Evolutionary conservation across 2,113 vertebrate species (phyloP).

Genomic region (Neolamprologus longior): DNA sequence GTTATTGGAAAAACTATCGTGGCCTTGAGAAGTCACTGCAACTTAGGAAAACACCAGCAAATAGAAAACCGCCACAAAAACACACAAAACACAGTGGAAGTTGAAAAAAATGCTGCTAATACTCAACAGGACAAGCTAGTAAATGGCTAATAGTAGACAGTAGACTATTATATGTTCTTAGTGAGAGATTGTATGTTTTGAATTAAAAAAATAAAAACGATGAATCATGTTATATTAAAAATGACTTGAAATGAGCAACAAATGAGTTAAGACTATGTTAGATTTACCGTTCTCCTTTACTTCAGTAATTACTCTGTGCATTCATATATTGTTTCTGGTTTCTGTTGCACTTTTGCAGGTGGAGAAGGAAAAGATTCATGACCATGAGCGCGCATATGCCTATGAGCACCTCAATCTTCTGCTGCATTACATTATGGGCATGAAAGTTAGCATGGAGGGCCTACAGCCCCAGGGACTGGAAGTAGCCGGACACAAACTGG

Average conservation of each 20-base stretch:
- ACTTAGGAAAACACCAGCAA: not conserved
- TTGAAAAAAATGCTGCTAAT: not conserved
- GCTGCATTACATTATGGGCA: constrained; percentile 77
- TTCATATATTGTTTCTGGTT: not conserved
- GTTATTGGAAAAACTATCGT: not conserved
- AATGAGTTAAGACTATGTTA: not conserved
- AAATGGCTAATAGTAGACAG: not conserved
- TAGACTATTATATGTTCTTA: not conserved
- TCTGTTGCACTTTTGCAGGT: constrained; percentile 62
- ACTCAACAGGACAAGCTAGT: not conserved
- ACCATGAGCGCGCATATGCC: constrained; percentile 78
- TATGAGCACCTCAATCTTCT: constrained; percentile 85
- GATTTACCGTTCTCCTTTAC: not conserved
- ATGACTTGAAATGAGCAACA: not conserved
- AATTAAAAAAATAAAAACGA: not conserved
- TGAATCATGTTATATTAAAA: not conserved
- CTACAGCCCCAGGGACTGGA: constrained; percentile 73
- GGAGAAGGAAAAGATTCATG: constrained; percentile 78
- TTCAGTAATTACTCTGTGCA: not conserved
- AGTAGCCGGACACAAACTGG: constrained; percentile 69
- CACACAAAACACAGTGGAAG: not conserved
- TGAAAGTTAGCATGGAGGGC: constrained; percentile 74
- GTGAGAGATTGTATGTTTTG: not conserved
- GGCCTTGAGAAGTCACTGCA: not conserved
- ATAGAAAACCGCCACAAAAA: not conserved